Conservation (phyloP, 92 coral and sea anemone species). For the Pocillopora meandrina region DNA sequence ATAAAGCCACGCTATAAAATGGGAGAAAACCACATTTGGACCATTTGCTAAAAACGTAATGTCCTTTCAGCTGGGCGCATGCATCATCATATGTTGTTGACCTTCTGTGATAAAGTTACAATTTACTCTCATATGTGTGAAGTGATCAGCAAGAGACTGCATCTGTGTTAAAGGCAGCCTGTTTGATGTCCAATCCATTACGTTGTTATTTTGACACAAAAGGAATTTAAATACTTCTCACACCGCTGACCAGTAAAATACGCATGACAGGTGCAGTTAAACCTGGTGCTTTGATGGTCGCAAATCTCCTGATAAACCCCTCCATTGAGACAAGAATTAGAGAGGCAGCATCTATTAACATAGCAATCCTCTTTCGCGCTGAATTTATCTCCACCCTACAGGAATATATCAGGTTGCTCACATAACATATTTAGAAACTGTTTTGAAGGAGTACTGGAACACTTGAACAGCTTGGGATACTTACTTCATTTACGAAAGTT, state of each 20-base stretch:
- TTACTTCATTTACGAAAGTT: no score
- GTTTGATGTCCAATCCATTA: slow-evolving; percentile 33
- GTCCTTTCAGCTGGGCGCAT: slow-evolving; percentile 34
- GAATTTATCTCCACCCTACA: no score
- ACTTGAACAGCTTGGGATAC: no score
- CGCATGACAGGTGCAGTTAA: slow-evolving; percentile 11
- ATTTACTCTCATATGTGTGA: slow-evolving; percentile 44
- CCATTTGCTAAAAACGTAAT: slow-evolving; percentile 12
- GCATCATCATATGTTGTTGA: slow-evolving; percentile 31
- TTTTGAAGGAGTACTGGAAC: no score
- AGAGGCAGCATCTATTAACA: slow-evolving; percentile 2
- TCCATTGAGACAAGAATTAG: slow-evolving; percentile 5
- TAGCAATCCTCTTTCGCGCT: neutral
- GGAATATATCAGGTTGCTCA: no score
- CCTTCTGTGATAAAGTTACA: slow-evolving; percentile 42
- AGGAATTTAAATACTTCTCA: slow-evolving; percentile 16
- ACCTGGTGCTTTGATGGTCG: slow-evolving; percentile 16
- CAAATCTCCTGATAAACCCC: slow-evolving; percentile 31
- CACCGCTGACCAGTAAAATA: slow-evolving; percentile 23
- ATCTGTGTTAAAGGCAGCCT: slow-evolving; percentile 38
- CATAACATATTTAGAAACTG: no score
- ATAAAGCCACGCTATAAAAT: slow-evolving; percentile 15
- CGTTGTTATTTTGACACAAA: neutral
- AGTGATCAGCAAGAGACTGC: slow-evolving; percentile 24
- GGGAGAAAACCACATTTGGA: neutral